Conservation (phyloP, 2,888 invertebrate species). For the Phyllotreta striolata region DNA sequence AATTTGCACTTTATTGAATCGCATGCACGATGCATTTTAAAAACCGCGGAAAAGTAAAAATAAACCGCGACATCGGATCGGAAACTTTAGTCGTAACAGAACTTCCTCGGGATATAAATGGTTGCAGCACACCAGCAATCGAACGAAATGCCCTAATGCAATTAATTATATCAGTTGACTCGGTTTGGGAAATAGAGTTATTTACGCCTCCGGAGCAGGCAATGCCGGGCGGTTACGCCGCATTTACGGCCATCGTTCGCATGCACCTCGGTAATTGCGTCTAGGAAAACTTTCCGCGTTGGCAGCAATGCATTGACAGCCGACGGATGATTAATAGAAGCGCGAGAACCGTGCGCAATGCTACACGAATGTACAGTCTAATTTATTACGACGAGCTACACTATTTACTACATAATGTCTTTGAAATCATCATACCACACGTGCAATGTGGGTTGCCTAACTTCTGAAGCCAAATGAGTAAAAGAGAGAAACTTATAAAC, state of each 20-base stretch:
- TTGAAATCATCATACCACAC: too few species aligned
- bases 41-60: not conserved
- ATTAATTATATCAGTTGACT: constrained; percentile 32
- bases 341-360: constrained; percentile 28
- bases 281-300: constrained; percentile 15
- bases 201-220: constrained; percentile 53
- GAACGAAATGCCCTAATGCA: constrained; percentile 26
- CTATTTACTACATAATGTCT: too few species aligned
- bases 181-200: constrained; percentile 51
- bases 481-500: too few species aligned
- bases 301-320: constrained; percentile 25
- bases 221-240: constrained; percentile 38
- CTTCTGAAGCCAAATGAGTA: too few species aligned
- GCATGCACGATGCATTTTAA: too few species aligned
- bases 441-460: too few species aligned
- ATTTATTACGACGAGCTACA: too few species aligned
- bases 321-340: constrained; percentile 29
- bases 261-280: constrained; percentile 20
- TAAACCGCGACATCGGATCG: constrained; percentile 4
- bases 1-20: too few species aligned
- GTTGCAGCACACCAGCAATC: constrained; percentile 26
- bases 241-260: constrained; percentile 43
- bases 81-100: constrained; percentile 21
- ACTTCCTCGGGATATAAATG: constrained; percentile 24
- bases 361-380: constrained; percentile 20